Evolutionary conservation across 2,888 invertebrate species (phyloP).

Genomic region (Drosophila lacicola): DNA sequence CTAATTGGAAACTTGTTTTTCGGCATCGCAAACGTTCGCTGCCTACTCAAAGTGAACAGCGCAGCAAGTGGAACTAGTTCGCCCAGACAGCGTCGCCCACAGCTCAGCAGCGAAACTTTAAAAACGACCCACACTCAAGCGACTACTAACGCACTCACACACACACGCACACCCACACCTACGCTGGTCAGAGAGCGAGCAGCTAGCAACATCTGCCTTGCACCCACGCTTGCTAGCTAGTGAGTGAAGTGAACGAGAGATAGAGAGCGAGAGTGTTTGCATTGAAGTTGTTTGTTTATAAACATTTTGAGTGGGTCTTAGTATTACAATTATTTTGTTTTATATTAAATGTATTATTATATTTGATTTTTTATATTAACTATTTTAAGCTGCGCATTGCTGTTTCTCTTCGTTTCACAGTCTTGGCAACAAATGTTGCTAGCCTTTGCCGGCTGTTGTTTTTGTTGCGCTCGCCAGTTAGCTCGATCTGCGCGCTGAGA

Average conservation of each 20-base stretch:
- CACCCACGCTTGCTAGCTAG: conserved; percentile 45
- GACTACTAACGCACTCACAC: background rate
- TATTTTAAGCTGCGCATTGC: background rate
- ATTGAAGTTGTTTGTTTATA: background rate
- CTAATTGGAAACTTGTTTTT: conserved; percentile 72
- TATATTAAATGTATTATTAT: background rate
- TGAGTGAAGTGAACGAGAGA: conserved; percentile 1
- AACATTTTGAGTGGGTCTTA: background rate
- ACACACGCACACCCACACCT: conserved; percentile 32
- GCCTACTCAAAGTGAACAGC: conserved; percentile 45
- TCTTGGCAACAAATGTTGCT: conserved; percentile 50
- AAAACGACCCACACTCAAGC: conserved; percentile 42
- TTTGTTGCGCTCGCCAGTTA: conserved; percentile 24
- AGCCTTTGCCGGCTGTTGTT: conserved; percentile 40
- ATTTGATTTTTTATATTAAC: background rate
- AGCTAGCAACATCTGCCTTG: conserved; percentile 22
- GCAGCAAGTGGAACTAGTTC: conserved; percentile 56
- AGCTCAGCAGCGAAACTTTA: conserved; percentile 33
- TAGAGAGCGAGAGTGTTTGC: conserved; percentile 1
- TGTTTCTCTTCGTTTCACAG: background rate
- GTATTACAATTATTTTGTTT: background rate
- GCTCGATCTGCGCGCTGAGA: conserved; percentile 53
- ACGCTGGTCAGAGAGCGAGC: conserved; percentile 28
- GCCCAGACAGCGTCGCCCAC: conserved; percentile 52
- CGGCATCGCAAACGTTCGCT: conserved; percentile 18